Percentiles rank a stretch among this genome's conserved stretches.
Conservation (phyloP, 2,797 vertebrate species). For the Apogon talboti region DNA sequence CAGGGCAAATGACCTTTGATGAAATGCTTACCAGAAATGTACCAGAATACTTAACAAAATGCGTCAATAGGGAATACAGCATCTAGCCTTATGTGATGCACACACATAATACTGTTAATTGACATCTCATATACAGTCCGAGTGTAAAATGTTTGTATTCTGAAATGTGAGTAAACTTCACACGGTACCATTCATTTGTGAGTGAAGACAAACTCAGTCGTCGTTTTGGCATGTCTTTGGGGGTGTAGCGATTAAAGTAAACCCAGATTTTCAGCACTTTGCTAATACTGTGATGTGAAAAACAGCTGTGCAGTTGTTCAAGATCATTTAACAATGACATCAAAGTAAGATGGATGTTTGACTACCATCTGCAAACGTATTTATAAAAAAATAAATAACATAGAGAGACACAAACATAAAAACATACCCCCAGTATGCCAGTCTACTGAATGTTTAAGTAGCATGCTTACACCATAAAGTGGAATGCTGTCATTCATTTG, state of each 20-base stretch:
- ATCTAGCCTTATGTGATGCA: conserved; percentile 72
- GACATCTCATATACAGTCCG: conserved; percentile 78
- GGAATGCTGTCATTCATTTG: conserved; percentile 86
- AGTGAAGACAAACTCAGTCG: conserved; percentile 47
- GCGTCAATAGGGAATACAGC: conserved; percentile 75
- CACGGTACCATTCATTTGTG: conserved; percentile 54
- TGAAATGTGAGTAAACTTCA: conserved; percentile 69
- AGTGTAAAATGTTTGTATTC: conserved; percentile 67
- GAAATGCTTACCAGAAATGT: conserved; percentile 76
- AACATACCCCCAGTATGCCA: conserved; percentile 85
- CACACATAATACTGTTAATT: conserved; percentile 79
- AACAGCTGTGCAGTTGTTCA: conserved; percentile 42
- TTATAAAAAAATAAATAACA: conserved; percentile 92
- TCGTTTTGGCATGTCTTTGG: conserved; percentile 73
- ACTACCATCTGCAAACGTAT: conserved; percentile 84
- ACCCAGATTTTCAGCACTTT: conserved; percentile 58
- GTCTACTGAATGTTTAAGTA: conserved; percentile 84
- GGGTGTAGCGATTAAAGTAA: conserved; percentile 70
- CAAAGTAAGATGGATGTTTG: conserved; percentile 69
- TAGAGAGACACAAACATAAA: conserved; percentile 78
- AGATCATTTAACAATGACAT: conserved; percentile 68
- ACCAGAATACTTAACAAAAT: conserved; percentile 80
- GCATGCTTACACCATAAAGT: conserved; percentile 90
- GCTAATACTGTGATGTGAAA: conserved; percentile 48
- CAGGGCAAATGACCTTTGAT: conserved; percentile 69